Evolutionary conservation across 2,888 invertebrate species (phyloP).

Genomic region (Elmis aenea): DNA sequence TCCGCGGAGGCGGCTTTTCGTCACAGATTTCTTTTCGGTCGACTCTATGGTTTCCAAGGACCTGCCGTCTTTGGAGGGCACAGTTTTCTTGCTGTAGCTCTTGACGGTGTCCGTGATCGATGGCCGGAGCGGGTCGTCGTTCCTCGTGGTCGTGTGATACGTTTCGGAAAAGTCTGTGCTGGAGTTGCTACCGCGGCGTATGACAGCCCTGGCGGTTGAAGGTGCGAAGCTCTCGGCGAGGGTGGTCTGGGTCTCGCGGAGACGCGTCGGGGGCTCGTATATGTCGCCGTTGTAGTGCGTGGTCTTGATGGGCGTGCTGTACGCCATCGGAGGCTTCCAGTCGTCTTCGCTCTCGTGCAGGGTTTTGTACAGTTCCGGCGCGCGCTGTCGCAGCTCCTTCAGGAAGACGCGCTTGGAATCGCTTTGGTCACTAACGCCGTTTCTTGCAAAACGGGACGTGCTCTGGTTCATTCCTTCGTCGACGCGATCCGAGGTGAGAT

Average conservation of each 20-base stretch:
- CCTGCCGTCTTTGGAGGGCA: slow-evolving; percentile 61
- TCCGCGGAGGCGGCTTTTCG: slow-evolving; percentile 59
- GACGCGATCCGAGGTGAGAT: slow-evolving; percentile 58
- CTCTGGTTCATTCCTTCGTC: slow-evolving; percentile 53
- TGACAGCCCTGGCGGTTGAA: slow-evolving; percentile 42
- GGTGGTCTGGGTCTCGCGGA: slow-evolving; percentile 38
- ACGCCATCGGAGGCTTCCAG: slow-evolving; percentile 38
- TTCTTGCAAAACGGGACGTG: slow-evolving; percentile 55
- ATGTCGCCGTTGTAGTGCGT: slow-evolving; percentile 41
- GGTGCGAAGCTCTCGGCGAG: slow-evolving; percentile 32
- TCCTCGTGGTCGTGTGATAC: slow-evolving; percentile 62
- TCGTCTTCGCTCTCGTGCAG: slow-evolving; percentile 59
- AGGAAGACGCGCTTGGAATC: slow-evolving; percentile 64
- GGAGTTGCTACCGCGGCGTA: slow-evolving; percentile 61
- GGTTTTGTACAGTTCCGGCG: slow-evolving; percentile 68
- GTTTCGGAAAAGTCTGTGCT: slow-evolving; percentile 69
- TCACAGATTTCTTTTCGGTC: slow-evolving; percentile 65
- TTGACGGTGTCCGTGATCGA: slow-evolving; percentile 68
- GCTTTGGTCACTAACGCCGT: slow-evolving; percentile 47
- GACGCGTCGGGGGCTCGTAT: slow-evolving; percentile 45
- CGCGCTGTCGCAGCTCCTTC: slow-evolving; percentile 63
- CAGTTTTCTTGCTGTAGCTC: slow-evolving; percentile 63
- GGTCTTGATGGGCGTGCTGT: slow-evolving; percentile 38
- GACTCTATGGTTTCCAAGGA: slow-evolving; percentile 65
- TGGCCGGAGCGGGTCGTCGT: slow-evolving; percentile 62